A percentile compares a stretch with the other conserved stretches of the same genome.
phyloP scores from a whole-genome alignment of 2,888 invertebrate species.

The Malachius bipustulatus region DNA sequence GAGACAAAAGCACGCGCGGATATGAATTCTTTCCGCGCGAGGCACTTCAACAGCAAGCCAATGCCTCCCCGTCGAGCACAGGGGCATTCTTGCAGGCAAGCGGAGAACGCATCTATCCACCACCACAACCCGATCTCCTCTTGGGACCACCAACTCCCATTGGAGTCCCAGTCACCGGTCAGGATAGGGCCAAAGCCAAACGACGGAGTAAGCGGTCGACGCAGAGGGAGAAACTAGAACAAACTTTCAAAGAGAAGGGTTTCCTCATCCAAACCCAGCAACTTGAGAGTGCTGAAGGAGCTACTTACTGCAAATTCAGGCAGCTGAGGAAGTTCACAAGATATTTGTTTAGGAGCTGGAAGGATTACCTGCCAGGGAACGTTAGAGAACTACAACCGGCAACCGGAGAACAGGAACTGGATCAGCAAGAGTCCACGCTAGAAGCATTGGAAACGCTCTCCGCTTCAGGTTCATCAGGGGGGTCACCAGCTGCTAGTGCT shows the following conservation, averaged over 20 bases:
- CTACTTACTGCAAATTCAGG: slow-evolving; percentile 86
- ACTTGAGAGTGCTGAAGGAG: slow-evolving; percentile 82
- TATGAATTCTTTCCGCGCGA: slow-evolving; percentile 70
- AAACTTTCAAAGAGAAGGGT: slow-evolving; percentile 86
- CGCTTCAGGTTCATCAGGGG: too few species aligned
- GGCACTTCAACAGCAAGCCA: slow-evolving; percentile 47
- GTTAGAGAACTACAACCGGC: slow-evolving; percentile 31
- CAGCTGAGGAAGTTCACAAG: slow-evolving; percentile 84
- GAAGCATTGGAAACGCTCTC: too few species aligned
- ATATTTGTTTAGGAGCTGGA: slow-evolving; percentile 86
- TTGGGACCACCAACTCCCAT: slow-evolving; percentile 27
- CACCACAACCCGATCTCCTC: slow-evolving; percentile 31
- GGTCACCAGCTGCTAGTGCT: too few species aligned
- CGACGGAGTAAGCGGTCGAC: slow-evolving; percentile 71
- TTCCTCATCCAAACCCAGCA: slow-evolving; percentile 90
- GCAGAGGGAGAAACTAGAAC: slow-evolving; percentile 77
- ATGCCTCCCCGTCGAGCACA: slow-evolving; percentile 41
- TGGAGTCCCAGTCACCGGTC: slow-evolving; percentile 21
- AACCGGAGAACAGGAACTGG: too few species aligned
- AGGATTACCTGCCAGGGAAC: slow-evolving; percentile 74
- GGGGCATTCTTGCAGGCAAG: slow-evolving; percentile 41
- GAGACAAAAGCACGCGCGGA: slow-evolving; percentile 63
- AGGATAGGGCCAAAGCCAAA: slow-evolving; percentile 39
- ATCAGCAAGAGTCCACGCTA: too few species aligned
- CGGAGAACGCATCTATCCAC: slow-evolving; percentile 42